Evolutionary conservation across 2,888 invertebrate genomes (phyloP), one percentile per base, ranked within the genome.

Genomic region (Sarcophaga variegata): DNA sequence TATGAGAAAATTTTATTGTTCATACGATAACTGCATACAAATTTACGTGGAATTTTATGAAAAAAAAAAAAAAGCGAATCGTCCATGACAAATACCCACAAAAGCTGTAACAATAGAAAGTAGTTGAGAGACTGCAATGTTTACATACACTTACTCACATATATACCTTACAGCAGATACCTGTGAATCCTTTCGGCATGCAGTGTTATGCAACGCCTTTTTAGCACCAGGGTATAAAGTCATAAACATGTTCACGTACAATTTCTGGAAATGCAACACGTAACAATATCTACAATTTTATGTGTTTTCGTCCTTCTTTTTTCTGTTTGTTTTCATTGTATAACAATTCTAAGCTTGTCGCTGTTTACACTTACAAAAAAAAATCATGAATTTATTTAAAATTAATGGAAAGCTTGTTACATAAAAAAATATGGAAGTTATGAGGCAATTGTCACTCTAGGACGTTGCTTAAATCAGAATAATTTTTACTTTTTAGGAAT

Each of bases 171-270:
- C 72, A 25, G 0, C 66, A 71, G 75, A 79, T 81, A 82, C 64
- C 67, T 86, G 83, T 69, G 70, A 83, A 81, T 81, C 69, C 67
- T 77, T 81, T 72, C 27, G 27, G n/a, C 54, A 80, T 81, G 62
- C 77, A 76, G 45, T 37, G 37, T 72, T 84, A 25, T 81, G 27
- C 10, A 74, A 27, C 59, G 72, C n/a, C 79, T 71, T 83, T 71
- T 47, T 69, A 22, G 22, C 22, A 22, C 66, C 59, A 14, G 4
- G 75, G 14, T 45, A 83, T 60, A 86, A 83, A 81, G 83, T 87
- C 87, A 84, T 84, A 87, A 87, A 82, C 78, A 80, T 83, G 85
- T 84, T 69, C 83, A 85, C 85, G 85, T 87, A 75, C 69, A 47
- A 66, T 63, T 82, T 75, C 76, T 71, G 45, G 66, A 74, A 80